A percentile compares a stretch with the other conserved stretches of the same genome.
These are phyloP conservation scores for Orussus abietinus DNA, from an alignment of 1,140 invertebrate species.

Conservation along the genomic window DNA sequence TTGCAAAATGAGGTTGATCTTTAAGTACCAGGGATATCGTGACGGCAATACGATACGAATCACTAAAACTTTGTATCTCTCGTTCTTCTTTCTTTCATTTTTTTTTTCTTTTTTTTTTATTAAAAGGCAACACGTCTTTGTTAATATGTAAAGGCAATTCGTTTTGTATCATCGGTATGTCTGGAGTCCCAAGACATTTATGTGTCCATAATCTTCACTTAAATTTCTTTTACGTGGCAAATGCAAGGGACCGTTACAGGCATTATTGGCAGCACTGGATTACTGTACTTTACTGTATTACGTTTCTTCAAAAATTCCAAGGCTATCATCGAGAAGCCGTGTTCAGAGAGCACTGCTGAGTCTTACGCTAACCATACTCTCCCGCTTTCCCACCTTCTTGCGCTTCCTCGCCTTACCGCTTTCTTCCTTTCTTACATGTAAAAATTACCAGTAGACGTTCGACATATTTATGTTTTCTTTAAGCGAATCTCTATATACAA, in stretches of 20 bases:
- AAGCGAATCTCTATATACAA: constrained; percentile 44
- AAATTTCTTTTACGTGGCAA: constrained; percentile 21
- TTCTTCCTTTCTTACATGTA: constrained; percentile 17
- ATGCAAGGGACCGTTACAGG: constrained; percentile 43
- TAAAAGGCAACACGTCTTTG: constrained; percentile 53
- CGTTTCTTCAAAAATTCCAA: constrained; percentile 17
- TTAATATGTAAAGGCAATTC: constrained; percentile 52
- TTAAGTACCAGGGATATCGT: constrained; percentile 48
- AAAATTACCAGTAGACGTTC: constrained; percentile 16
- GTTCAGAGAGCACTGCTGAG: constrained; percentile 32
- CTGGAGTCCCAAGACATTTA: constrained; percentile 37
- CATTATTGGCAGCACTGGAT: constrained; percentile 53
- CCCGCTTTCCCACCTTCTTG: too few relatives aligned
- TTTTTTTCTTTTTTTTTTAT: constrained; percentile 36
- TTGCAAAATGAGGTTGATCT: constrained; percentile 26
- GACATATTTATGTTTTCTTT: constrained; percentile 26
- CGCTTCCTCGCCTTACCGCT: constrained; percentile 5
- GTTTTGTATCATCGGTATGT: constrained; percentile 54
- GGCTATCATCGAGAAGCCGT: constrained; percentile 5
- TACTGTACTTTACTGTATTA: constrained; percentile 24
- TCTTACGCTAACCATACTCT: constrained; percentile 15
- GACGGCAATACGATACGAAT: constrained; percentile 37
- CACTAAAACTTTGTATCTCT: constrained; percentile 28
- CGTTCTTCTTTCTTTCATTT: constrained; percentile 25
- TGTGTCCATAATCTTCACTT: constrained; percentile 15